These are phyloP conservation scores for Coboldia fuscipes DNA, from an alignment of 1,140 invertebrate genomes.

Conservation along the genomic window DNA sequence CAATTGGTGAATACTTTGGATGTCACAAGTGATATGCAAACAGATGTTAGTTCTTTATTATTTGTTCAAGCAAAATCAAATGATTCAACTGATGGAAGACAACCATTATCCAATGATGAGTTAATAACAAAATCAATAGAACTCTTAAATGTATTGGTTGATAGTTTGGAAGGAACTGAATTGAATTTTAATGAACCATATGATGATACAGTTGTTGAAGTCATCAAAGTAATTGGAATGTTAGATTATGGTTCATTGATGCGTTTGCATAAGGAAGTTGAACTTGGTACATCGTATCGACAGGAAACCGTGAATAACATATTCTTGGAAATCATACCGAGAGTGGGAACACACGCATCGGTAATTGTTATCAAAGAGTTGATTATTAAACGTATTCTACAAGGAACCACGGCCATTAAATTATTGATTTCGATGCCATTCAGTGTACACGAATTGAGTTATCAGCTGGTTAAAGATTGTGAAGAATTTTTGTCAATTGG, in stretches of 20 bases:
- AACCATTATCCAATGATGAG: constrained; percentile 12
- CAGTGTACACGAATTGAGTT: constrained; percentile 28
- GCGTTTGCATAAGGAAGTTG: constrained; percentile 28
- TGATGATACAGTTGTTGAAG: constrained; percentile 21
- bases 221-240: constrained; percentile 25
- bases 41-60: constrained; percentile 10
- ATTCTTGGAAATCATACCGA: constrained; percentile 47
- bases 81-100: constrained; percentile 17
- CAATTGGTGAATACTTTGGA: constrained; percentile 15
- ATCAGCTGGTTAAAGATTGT: constrained; percentile 26
- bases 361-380: constrained; percentile 38
- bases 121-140: constrained; percentile 11
- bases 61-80: constrained; percentile 11
- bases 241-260: constrained; percentile 26
- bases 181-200: constrained; percentile 23
- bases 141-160: constrained; percentile 17
- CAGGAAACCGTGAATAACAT: constrained; percentile 42
- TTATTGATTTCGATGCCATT: constrained; percentile 31
- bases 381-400: constrained; percentile 32
- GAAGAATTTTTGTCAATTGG: constrained; percentile 27
- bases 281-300: constrained; percentile 35
- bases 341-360: constrained; percentile 37
- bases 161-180: constrained; percentile 21
- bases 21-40: constrained; percentile 13
- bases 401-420: constrained; percentile 28